These are phyloP conservation scores for Sesia bembeciformis DNA, from an alignment of 2,888 invertebrate genomes.

Conservation along the genomic window DNA sequence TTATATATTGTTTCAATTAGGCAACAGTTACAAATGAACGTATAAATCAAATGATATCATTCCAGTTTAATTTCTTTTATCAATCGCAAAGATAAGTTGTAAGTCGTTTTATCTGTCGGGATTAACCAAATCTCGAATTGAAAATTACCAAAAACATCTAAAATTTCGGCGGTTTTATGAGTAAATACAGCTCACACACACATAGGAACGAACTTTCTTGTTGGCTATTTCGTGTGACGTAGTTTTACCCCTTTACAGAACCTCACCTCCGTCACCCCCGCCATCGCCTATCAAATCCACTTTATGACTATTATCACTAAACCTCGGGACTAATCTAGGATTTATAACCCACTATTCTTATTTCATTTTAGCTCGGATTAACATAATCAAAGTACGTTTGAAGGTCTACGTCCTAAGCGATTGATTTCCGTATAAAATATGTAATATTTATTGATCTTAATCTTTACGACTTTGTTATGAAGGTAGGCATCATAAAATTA, in stretches of 20 bases:
- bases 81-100: slow-evolving; percentile 46
- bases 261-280: slow-evolving; percentile 6
- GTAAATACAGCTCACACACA: slow-evolving; percentile 6
- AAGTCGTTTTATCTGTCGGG: slow-evolving; percentile 48
- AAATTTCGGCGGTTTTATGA: background rate
- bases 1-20: background rate
- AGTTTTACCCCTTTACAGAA: slow-evolving; percentile 1
- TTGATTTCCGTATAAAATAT: background rate
- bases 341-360: slow-evolving; percentile 28
- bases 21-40: slow-evolving; percentile 14
- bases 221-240: slow-evolving; percentile 11
- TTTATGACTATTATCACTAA: slow-evolving; percentile 35
- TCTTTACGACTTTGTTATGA: background rate
- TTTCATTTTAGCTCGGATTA: slow-evolving; percentile 40
- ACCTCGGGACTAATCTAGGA: slow-evolving; percentile 38
- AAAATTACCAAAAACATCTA: slow-evolving; percentile 24
- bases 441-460: background rate
- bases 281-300: slow-evolving; percentile 3
- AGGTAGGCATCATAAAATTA: background rate
- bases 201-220: slow-evolving; percentile 7
- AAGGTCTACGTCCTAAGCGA: slow-evolving; percentile 28
- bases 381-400: slow-evolving; percentile 49
- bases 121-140: slow-evolving; percentile 51
- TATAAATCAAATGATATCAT: slow-evolving; percentile 72
- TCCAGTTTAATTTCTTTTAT: slow-evolving; percentile 52